Evolutionary conservation across 1,140 invertebrate genomes (phyloP).

Genomic region (Brachionus rotundiformis): DNA sequence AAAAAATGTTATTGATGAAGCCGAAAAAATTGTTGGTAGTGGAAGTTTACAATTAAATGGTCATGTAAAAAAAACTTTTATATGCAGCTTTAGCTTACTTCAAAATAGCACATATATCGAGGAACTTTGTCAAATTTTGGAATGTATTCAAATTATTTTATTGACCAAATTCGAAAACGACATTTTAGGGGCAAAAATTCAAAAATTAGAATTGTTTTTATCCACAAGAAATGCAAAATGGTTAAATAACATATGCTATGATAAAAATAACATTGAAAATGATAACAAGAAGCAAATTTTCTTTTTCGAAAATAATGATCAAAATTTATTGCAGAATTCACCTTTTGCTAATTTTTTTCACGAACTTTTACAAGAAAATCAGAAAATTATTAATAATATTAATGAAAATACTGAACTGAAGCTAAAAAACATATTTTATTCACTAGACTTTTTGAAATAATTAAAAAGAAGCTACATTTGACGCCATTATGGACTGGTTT

Average conservation of each 20-base stretch:
- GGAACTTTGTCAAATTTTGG: neutral
- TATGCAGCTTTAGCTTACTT: neutral
- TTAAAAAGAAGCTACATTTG: neutral
- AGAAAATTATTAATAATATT: neutral
- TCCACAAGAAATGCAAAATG: neutral
- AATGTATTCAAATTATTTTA: neutral
- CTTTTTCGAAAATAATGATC: neutral
- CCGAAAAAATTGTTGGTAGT: neutral
- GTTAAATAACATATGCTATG: neutral
- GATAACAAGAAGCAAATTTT: neutral
- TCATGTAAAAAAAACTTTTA: slow-evolving; percentile 5
- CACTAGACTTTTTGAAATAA: neutral
- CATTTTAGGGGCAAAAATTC: neutral
- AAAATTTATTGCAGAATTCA: neutral
- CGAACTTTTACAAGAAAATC: neutral
- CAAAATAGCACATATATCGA: neutral
- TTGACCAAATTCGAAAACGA: neutral
- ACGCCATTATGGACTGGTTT: neutral
- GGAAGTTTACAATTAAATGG: neutral
- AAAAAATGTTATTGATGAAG: slow-evolving; percentile 11
- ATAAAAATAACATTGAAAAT: neutral
- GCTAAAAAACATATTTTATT: neutral
- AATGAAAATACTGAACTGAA: neutral
- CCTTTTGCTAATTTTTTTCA: neutral
- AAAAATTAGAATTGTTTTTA: neutral